These are phyloP conservation scores for Nasonia vitripennis DNA, from an alignment of 1,140 invertebrate genomes.

Conservation along the genomic window DNA sequence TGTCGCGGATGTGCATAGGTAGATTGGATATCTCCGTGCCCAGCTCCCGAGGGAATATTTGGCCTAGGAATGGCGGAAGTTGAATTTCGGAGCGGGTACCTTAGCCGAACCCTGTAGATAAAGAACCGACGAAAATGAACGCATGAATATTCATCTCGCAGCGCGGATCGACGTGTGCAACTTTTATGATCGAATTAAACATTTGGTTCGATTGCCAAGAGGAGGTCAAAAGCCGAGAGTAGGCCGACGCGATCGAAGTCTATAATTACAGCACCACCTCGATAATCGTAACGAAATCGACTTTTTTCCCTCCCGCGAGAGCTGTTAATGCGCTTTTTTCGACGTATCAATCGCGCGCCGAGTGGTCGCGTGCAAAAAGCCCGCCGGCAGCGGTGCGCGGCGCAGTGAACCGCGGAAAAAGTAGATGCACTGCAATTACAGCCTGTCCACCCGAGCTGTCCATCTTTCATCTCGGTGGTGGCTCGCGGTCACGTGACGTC, in stretches of 20 bases:
- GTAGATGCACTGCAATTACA: slow-evolving; percentile 19
- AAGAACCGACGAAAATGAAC: background rate
- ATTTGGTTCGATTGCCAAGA: too few relatives aligned
- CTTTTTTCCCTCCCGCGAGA: background rate
- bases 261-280: too few relatives aligned
- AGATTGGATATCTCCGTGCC: background rate
- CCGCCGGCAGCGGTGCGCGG: background rate
- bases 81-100: background rate
- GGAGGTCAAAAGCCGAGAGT: too few relatives aligned
- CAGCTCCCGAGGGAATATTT: background rate
- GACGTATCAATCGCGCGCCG: background rate
- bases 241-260: too few relatives aligned
- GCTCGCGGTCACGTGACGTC: slow-evolving; percentile 5
- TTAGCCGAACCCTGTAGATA: background rate
- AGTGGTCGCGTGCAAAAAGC: background rate
- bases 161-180: too few relatives aligned
- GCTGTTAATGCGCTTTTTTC: background rate
- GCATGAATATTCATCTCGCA: background rate
- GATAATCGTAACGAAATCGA: too few relatives aligned
- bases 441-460: background rate
- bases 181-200: too few relatives aligned
- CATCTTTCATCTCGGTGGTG: slow-evolving; percentile 15
- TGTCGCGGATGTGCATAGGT: background rate
- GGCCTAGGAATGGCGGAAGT: background rate
- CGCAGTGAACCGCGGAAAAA: background rate